Conservation (phyloP, 2,113 vertebrate species). For the Cyprinodon brontotheroides region DNA sequence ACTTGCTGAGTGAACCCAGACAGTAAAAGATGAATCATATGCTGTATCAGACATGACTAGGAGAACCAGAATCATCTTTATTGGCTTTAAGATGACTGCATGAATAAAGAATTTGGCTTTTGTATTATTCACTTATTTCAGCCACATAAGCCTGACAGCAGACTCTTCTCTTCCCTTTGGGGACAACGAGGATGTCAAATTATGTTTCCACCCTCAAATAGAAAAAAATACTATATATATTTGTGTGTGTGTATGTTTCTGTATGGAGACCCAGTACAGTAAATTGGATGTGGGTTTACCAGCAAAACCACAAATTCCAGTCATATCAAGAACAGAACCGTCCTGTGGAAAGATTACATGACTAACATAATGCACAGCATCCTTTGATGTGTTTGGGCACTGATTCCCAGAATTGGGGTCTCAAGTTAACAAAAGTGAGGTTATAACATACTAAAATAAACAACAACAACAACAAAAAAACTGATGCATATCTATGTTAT, state of each 20-base stretch:
- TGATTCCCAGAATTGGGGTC: background rate
- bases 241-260: background rate
- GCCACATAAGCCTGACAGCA: background rate
- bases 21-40: background rate
- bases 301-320: constrained; percentile 35
- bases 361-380: background rate
- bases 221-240: no score
- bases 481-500: background rate
- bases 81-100: no score
- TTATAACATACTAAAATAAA: background rate
- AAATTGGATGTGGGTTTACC: constrained; percentile 20
- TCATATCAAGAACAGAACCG: constrained; percentile 6
- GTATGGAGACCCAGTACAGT: background rate
- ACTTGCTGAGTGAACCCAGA: background rate
- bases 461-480: background rate
- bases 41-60: no score
- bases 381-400: background rate
- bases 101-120: no score
- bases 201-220: background rate
- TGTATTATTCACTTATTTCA: no score
- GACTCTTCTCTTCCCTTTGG: background rate
- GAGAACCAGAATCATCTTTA: no score
- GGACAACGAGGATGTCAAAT: background rate
- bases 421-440: background rate
- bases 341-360: constrained; percentile 27